phyloP scores from a whole-genome alignment of 2,113 vertebrate genomes.

The Chionomys nivalis region DNA sequence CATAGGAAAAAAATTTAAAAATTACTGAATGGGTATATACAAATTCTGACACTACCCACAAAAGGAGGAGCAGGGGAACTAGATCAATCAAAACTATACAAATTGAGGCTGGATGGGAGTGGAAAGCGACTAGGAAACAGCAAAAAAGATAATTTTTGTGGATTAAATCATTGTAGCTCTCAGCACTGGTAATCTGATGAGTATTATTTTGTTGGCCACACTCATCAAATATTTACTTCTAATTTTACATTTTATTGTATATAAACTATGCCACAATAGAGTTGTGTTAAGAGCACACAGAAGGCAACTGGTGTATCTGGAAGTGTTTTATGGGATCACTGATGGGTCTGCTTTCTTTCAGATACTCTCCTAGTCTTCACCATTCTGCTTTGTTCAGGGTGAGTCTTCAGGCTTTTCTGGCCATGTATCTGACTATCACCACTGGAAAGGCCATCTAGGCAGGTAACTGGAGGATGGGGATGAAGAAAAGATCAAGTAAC shows the following conservation, averaged over 20 bases:
- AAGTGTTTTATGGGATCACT: background rate
- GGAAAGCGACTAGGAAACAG: background rate
- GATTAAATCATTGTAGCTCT: slow-evolving; percentile 1
- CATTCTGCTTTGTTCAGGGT: background rate
- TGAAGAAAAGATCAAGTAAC: background rate
- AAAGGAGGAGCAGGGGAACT: background rate
- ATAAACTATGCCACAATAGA: background rate
- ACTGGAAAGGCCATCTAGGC: background rate
- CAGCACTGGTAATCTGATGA: background rate
- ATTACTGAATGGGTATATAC: background rate
- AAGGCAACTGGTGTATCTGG: background rate
- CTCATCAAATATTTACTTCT: background rate
- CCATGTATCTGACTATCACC: background rate
- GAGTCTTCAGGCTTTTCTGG: background rate
- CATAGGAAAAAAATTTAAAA: background rate
- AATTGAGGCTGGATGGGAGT: background rate
- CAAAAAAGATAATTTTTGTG: background rate
- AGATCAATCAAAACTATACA: background rate
- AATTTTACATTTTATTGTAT: background rate
- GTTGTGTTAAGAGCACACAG: background rate
- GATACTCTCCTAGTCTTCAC: background rate
- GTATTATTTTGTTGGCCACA: background rate
- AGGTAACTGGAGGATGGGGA: background rate
- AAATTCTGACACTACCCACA: background rate
- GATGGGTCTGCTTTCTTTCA: background rate